Base-by-base conservation (phyloP, 2,113 vertebrate species). In the Hippoglossus stenolepis region DNA sequence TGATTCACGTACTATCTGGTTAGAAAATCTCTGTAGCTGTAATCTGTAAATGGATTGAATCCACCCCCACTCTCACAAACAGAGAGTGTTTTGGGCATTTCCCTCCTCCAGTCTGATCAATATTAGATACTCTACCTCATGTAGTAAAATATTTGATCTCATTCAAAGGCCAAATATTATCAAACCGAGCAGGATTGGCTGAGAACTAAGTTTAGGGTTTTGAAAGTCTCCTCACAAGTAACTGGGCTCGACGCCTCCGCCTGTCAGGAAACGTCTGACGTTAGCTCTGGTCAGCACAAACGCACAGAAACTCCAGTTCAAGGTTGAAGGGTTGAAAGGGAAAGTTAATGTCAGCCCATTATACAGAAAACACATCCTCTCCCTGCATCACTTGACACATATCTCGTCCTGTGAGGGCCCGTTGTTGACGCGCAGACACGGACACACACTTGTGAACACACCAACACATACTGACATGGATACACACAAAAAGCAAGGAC, bases 271-370 rank as follows among this genome's bases (percentile, higher is more conserved):
- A 38, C 64, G 31, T 73, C 45, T 65, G 49, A 45, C 1, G 17
- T 66, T 59, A 40, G 60, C 62, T 35, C 0, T 15, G 73, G 73
- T 81, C 75, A 62, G 73, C 43, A 31, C 53, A 24, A 54, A 31
- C 6, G 31, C 31, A 7, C 31, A 31, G 31, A 31, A 7, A 60
- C 40, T 49, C 65, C 23, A n/a, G 65, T 84, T 87, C 88, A 93
- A 88, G 89, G 90, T 87, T 65, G 65, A 84, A 77, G 65, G 59
- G 47, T 70, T 77, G 71, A 75, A 73, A 75, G 56, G 81, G 18
- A 85, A 84, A 77, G 80, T 81, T 84, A 64, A 84, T 71, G 70
- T 70, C 60, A 20, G 69, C 60, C 70, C 17, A 67, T 87, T 89
- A 85, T 80, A 66, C 70, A 67, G 56, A 66, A 57, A 67, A 66